phyloP scores from a whole-genome alignment of 2,888 invertebrate genomes.

The Spicauda simplicius region DNA sequence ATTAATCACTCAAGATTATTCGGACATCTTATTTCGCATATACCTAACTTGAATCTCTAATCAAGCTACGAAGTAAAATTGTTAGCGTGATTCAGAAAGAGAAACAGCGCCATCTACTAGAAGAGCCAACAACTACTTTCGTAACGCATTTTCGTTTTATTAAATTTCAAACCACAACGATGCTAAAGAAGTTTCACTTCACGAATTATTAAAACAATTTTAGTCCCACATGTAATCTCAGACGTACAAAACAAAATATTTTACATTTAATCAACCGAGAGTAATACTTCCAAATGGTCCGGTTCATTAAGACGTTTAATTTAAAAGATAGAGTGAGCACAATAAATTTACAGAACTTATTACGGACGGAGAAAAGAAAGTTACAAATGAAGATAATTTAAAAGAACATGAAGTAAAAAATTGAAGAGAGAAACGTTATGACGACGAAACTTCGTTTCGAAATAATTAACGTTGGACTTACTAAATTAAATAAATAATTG shows the following conservation, averaged over 20 bases:
- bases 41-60: too few relatives aligned
- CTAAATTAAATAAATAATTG: background rate
- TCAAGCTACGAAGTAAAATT: too few relatives aligned
- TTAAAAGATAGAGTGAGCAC: slow-evolving; percentile 34
- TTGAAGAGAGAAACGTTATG: slow-evolving; percentile 3
- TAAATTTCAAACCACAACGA: too few relatives aligned
- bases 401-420: slow-evolving; percentile 27
- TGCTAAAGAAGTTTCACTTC: too few relatives aligned
- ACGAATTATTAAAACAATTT: background rate
- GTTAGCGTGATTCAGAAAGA: too few relatives aligned
- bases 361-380: slow-evolving; percentile 32
- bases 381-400: slow-evolving; percentile 34
- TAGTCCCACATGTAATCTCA: background rate
- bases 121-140: too few relatives aligned
- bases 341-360: slow-evolving; percentile 35
- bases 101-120: too few relatives aligned
- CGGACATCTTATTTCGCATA: too few relatives aligned
- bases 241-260: background rate
- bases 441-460: background rate
- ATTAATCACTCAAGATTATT: too few relatives aligned
- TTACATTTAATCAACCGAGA: slow-evolving; percentile 26
- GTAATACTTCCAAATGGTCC: slow-evolving; percentile 17
- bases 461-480: background rate
- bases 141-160: too few relatives aligned
- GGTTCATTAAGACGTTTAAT: slow-evolving; percentile 34